Conservation (phyloP, 2,888 invertebrate species). For the Teleiodes luculella region DNA sequence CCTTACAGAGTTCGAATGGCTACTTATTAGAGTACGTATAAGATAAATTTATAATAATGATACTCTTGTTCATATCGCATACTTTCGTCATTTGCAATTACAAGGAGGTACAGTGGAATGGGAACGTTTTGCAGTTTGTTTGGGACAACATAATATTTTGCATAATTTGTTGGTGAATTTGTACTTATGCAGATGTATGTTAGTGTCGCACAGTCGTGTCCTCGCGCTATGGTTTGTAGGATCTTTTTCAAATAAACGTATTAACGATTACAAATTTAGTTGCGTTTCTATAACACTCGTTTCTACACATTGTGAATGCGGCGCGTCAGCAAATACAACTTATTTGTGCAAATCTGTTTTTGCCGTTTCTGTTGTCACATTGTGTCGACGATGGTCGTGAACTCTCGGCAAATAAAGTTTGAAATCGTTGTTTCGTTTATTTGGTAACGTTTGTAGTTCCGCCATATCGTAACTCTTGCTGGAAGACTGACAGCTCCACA, state of each 20-base stretch:
- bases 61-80: slow-evolving; percentile 59
- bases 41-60: slow-evolving; percentile 63
- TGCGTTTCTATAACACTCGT: no score
- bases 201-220: slow-evolving; percentile 31
- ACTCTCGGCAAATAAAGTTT: no score
- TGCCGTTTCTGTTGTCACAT: no score
- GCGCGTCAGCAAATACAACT: no score
- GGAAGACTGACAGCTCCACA: slow-evolving; percentile 60
- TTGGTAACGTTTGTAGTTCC: slow-evolving; percentile 24
- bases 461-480: slow-evolving; percentile 38
- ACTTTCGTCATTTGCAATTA: slow-evolving; percentile 42
- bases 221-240: slow-evolving; percentile 38
- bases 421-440: no score
- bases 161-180: slow-evolving; percentile 33
- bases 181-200: slow-evolving; percentile 23
- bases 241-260: no score
- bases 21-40: slow-evolving; percentile 73
- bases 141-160: slow-evolving; percentile 18
- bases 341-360: no score
- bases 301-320: no score
- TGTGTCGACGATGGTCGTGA: no score
- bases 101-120: slow-evolving; percentile 38
- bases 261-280: no score
- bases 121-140: slow-evolving; percentile 20
- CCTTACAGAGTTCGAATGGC: slow-evolving; percentile 68